Base-by-base conservation (phyloP, 2,113 vertebrate species). In the Thunnus maccoyii region DNA sequence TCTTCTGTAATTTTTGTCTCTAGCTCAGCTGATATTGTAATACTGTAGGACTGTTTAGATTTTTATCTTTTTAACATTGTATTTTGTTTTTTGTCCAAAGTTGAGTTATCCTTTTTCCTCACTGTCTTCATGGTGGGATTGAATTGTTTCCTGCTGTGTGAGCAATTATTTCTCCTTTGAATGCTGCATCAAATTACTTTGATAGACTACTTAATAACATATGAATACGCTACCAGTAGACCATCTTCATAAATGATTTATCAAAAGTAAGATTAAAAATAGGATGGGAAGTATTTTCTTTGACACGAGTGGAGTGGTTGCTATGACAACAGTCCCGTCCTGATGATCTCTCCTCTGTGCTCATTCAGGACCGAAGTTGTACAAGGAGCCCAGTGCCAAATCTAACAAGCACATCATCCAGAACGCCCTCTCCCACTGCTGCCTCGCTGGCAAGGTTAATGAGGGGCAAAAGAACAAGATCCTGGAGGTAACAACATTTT, bases 341-440 rank as follows among this genome's bases (percentile, higher is more conserved):
- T 51, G 2, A 68, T 47, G 27, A 63, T 74, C 52, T 52, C 44
- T 57, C 20, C 56, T 61, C 51, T 12, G 56, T 46, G 83, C 51
- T 91, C 60, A 10, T 72, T 62, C 72, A 99, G 98, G 98, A 93
- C 98, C 98, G 76, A 99, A 97, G 94, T 95, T 99, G 63, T 99
- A 98, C 94, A 99, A 98, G 91, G 98, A 99, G 91, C 98, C 98
- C 50, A 99, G 98, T 91, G 98, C 98, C 89, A 99, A 99, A 94
- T 99, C 98, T 52, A 99, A 99, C 91, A 99, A 99, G 80, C 97
- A 99, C 81, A 99, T 99, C 27, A 98, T 99, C 91, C 98, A 99
- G 79, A 99, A 99, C 67, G 98, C 98, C 0, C 88, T 99, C 85
- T 95, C 98, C 60, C 97, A 99, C 90, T 99, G 98, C 94, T 99